Percentiles rank a stretch among this genome's conserved stretches.
phyloP scores from a whole-genome alignment of 2,797 vertebrate genomes.

The Tragelaphus eurycerus region DNA sequence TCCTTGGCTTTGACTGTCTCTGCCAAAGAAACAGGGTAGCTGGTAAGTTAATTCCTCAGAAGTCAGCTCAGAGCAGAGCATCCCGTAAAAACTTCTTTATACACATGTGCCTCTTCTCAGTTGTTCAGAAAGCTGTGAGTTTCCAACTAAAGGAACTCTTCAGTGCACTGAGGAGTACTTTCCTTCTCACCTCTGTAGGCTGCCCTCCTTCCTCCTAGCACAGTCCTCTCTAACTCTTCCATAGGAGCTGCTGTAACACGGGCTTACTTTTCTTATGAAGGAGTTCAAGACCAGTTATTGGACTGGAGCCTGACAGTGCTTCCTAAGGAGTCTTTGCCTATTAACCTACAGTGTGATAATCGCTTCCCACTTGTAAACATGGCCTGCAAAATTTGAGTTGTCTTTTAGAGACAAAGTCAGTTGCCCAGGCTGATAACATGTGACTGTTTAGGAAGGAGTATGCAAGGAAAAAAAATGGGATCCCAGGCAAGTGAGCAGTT shows the following conservation, averaged over 20 bases:
- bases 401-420: constrained; percentile 10
- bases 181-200: background rate
- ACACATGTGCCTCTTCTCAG: background rate
- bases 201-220: background rate
- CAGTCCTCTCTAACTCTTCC: background rate
- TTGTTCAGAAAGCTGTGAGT: background rate
- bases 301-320: background rate
- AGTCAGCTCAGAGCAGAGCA: background rate
- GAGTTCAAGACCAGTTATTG: background rate
- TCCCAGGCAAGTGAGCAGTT: background rate
- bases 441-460: background rate
- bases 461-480: background rate
- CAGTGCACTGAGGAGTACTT: background rate
- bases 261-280: background rate
- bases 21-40: background rate
- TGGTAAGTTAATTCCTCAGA: background rate
- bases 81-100: background rate
- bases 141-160: background rate
- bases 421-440: background rate
- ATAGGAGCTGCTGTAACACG: background rate
- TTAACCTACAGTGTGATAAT: background rate
- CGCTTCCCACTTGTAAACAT: constrained; percentile 15
- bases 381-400: background rate
- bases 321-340: background rate
- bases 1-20: background rate